Base-by-base conservation (phyloP, 92 coral and sea anemone genomes). In the Blastomussa wellsi region DNA sequence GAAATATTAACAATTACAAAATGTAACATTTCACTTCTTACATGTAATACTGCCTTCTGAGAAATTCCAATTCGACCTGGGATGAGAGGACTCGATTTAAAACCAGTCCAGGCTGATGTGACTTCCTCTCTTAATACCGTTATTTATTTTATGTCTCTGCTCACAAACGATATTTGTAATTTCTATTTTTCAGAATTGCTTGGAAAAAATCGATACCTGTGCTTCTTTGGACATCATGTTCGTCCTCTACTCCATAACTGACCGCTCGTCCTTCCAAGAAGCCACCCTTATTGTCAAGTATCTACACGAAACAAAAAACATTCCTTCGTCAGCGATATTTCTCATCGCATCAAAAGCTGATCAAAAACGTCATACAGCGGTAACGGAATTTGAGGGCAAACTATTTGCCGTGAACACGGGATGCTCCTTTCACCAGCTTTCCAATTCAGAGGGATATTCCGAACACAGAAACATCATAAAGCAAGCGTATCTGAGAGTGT, bases 331-430 rank as follows among this genome's bases (percentile, higher is more conserved):
- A 82, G 89, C 92, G 11, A 91, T 93, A 57, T 91, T 91, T 16
- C 86, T 93, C 16, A 95, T 96, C 29, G 99, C 98, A 16, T 92
- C 98, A 44, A 96, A 96, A 85, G 92, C 90, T 3, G 99, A 96
- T 80, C 83, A 94, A 4, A 90, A 91, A 82, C 99, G 95, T 51
- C 83, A 83, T 44, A 89, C 98, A 28, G 84, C 90, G 53, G 95
- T 96, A 31, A 89, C 93, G 76, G 98, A 96, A 72, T 92, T 90
- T 85, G 98, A 96, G 82, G 99, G 99, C 64, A 80, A 77, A 28
- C 93, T 92, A n/a, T 92, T 96, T 1, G 98, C 99, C 1, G 93
- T 94, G 74, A 96, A 96, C 86, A 81, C 92, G 12, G 98, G 92
- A 26, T 92, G 96, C 47, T 87, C 80, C 7, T 96, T 96, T 84